phyloP scores from a whole-genome alignment of 2,113 vertebrate species.

The Peucedramus taeniatus region DNA sequence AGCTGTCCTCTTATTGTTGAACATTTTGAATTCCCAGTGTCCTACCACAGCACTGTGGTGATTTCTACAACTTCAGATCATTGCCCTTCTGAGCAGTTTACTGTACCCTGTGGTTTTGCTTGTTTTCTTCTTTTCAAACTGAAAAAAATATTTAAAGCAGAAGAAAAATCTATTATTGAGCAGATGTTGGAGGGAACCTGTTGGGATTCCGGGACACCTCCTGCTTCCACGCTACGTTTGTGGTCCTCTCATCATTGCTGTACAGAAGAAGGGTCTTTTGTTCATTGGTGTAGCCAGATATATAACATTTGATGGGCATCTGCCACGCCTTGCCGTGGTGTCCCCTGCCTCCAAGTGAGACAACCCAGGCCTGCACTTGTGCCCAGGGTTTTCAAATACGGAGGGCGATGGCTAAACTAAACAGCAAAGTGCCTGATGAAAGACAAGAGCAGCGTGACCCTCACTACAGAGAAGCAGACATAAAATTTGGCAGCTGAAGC shows the following conservation, averaged over 20 bases:
- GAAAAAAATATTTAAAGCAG: background rate
- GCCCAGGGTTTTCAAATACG: fast-evolving
- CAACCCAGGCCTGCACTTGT: background rate
- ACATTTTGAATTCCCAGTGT: background rate
- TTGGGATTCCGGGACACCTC: background rate
- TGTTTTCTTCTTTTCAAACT: background rate
- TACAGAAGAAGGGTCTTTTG: background rate
- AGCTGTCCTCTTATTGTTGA: background rate
- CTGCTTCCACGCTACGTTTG: background rate
- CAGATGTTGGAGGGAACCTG: background rate
- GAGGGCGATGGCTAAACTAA: background rate
- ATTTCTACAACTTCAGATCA: conserved; percentile 6
- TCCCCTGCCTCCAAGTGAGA: background rate
- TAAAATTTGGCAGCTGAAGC: background rate
- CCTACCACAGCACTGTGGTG: background rate
- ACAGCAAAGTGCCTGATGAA: background rate
- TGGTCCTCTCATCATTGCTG: background rate
- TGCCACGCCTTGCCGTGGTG: fast-evolving
- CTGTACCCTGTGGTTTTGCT: background rate
- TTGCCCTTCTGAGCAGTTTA: background rate
- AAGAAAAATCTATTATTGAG: background rate
- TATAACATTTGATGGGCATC: background rate
- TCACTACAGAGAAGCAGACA: background rate
- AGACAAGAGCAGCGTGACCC: background rate
- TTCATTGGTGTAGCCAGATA: background rate